Evolutionary conservation across 2,113 vertebrate species (phyloP).

Genomic region (Orycteropus afer): DNA sequence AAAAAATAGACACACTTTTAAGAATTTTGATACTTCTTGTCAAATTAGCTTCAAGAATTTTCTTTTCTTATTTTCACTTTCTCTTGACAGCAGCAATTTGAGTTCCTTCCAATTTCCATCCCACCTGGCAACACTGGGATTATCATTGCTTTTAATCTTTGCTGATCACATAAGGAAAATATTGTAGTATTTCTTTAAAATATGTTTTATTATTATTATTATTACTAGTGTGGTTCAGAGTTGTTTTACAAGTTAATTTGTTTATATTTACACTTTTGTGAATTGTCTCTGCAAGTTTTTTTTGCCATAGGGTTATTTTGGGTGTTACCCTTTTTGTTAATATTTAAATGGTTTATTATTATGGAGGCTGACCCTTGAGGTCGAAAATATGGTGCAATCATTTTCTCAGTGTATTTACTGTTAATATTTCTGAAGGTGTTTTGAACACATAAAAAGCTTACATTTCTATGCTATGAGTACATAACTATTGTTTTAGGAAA

Average conservation of each 20-base stretch:
- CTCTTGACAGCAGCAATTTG: not conserved
- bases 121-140: not conserved
- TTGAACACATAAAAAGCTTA: not conserved
- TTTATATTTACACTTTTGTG: not conserved
- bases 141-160: not conserved
- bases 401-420: not conserved
- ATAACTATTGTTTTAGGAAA: not conserved
- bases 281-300: not conserved
- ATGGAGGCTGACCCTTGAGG: not conserved
- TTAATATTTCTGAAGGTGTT: not conserved
- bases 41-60: not conserved
- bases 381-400: not conserved
- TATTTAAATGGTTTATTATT: not conserved
- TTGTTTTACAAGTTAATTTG: not conserved
- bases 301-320: not conserved
- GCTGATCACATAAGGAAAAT: not conserved
- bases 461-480: not conserved
- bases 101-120: not conserved
- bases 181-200: not conserved
- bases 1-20: not conserved
- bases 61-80: not conserved
- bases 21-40: not conserved
- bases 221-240: not conserved
- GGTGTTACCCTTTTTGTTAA: not conserved
- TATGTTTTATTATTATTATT: not conserved